phyloP scores from a whole-genome alignment of 2,113 vertebrate species.

The Drymodes brunneopygia region DNA sequence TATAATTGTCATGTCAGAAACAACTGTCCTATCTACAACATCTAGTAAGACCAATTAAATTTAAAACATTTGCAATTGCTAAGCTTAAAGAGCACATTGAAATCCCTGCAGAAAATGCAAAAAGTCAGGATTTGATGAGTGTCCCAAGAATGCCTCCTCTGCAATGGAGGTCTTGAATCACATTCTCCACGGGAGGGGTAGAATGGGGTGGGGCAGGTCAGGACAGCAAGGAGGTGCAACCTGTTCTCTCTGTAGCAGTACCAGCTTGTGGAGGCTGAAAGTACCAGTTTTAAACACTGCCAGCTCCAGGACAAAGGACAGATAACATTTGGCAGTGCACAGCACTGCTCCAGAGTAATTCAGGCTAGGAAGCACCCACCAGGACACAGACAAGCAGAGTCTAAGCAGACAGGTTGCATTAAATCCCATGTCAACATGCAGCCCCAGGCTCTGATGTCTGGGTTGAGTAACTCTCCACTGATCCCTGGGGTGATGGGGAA shows the following conservation, averaged over 20 bases:
- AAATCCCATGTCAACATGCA: not conserved
- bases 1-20: not conserved
- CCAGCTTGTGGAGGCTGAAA: not conserved
- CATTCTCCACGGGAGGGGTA: not conserved
- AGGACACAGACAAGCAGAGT: not conserved
- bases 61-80: not conserved
- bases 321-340: not conserved
- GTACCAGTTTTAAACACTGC: not conserved
- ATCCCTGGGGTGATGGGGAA: not conserved
- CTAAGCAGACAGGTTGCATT: not conserved
- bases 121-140: not conserved
- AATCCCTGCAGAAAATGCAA: not conserved
- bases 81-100: not conserved
- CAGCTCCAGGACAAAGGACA: not conserved
- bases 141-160: not conserved
- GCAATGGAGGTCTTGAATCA: not conserved
- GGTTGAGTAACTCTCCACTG: not conserved
- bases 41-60: not conserved
- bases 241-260: not conserved
- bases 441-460: not conserved
- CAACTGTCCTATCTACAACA: not conserved
- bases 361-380: not conserved
- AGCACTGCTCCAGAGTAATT: not conserved
- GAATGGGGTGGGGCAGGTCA: not conserved
- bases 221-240: not conserved